Conservation (phyloP, 2,797 vertebrate genomes). For the Borostomias antarcticus region DNA sequence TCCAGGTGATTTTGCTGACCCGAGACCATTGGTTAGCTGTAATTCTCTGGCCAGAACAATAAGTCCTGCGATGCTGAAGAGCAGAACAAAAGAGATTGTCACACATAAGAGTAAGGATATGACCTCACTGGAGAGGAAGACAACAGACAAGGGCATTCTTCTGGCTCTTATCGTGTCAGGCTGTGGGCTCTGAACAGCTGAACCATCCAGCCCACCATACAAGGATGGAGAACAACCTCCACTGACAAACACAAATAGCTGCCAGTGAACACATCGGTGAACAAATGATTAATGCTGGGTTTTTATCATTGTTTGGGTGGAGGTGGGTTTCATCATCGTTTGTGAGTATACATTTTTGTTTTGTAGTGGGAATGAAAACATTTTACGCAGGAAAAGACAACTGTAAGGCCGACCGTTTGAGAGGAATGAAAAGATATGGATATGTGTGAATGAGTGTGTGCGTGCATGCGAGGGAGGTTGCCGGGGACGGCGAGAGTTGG, state of each 20-base stretch:
- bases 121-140: conserved; percentile 55
- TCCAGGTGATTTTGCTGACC: neutral
- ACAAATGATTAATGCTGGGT: too few species aligned
- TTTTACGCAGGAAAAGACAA: neutral
- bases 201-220: neutral
- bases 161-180: conserved; percentile 18
- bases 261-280: neutral
- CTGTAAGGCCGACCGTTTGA: neutral
- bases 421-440: neutral
- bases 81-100: conserved; percentile 54
- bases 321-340: too few species aligned
- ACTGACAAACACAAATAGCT: neutral
- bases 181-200: conserved; percentile 1
- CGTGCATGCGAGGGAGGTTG: neutral
- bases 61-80: conserved; percentile 28
- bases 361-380: too few species aligned
- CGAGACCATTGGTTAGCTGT: neutral
- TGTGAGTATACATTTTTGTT: too few species aligned
- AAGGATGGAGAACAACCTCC: neutral
- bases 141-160: conserved; percentile 42
- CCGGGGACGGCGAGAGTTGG: neutral
- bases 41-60: neutral
- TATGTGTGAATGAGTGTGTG: conserved; percentile 11
- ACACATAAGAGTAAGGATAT: conserved; percentile 42
- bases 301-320: too few species aligned